phyloP scores from a whole-genome alignment of 2,113 vertebrate species.

The Catharus minimus region DNA sequence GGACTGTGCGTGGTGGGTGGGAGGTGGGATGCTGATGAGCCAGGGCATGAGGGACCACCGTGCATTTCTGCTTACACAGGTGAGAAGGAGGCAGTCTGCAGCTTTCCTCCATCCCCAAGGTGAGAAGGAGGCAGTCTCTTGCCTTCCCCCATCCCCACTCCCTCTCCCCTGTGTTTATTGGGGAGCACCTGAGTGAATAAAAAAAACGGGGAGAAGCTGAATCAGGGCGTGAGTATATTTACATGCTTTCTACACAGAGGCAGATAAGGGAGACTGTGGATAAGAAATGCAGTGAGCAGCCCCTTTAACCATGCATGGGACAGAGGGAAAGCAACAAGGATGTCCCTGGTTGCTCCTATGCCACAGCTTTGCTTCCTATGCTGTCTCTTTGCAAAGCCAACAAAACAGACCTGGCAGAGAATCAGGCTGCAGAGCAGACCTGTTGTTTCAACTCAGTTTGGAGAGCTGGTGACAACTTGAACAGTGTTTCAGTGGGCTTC shows the following conservation, averaged over 20 bases:
- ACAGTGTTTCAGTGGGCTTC: neutral
- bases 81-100: neutral
- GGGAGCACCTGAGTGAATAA: neutral
- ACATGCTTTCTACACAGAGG: neutral
- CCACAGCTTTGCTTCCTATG: neutral
- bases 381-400: neutral
- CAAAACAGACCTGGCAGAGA: neutral
- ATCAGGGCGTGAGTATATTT: neutral
- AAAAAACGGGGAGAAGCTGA: neutral
- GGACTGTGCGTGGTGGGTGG: fast-evolving
- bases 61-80: neutral
- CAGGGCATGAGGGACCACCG: fast-evolving
- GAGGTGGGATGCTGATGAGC: neutral
- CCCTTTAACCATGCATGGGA: fast-evolving
- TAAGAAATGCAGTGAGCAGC: neutral
- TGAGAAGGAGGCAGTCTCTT: neutral
- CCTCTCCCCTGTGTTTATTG: neutral
- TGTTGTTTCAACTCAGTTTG: neutral
- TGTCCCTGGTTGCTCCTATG: neutral
- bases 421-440: neutral
- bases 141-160: neutral
- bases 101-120: neutral
- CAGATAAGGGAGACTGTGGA: neutral
- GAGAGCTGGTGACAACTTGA: neutral
- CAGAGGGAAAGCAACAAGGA: neutral